phyloP scores from a whole-genome alignment of 2,797 vertebrate genomes.

The Semotilus atromaculatus region DNA sequence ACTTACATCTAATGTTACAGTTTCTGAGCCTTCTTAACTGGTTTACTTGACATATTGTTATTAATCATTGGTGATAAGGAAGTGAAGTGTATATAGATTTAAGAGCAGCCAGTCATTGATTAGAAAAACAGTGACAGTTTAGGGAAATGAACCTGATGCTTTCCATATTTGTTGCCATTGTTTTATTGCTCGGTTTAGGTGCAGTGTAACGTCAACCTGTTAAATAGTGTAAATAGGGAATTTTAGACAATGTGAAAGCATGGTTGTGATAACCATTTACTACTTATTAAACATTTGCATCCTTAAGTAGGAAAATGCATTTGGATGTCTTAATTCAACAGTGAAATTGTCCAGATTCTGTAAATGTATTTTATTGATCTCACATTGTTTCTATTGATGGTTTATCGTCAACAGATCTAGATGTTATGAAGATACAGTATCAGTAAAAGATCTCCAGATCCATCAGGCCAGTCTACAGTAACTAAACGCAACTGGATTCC shows the following conservation, averaged over 20 bases:
- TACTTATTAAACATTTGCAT: neutral
- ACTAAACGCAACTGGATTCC: conserved; percentile 5
- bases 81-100: conserved; percentile 23
- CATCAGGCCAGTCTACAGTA: conserved; percentile 30
- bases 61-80: conserved; percentile 16
- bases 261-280: neutral
- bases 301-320: neutral
- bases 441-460: conserved; percentile 1
- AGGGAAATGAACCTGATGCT: conserved; percentile 2
- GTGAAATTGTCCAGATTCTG: neutral
- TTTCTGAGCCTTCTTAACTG: neutral
- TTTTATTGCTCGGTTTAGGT: conserved; percentile 7
- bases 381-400: neutral
- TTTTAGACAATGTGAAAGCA: neutral
- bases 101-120: conserved; percentile 1
- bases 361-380: conserved; percentile 6
- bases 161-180: neutral
- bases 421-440: conserved; percentile 11
- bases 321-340: neutral
- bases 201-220: neutral
- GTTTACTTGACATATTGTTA: neutral
- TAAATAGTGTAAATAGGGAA: neutral
- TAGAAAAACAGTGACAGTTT: conserved; percentile 13
- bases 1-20: neutral
- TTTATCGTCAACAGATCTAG: conserved; percentile 31